Conservation (phyloP, 2,888 invertebrate species). For the Oeneis ivallda region DNA sequence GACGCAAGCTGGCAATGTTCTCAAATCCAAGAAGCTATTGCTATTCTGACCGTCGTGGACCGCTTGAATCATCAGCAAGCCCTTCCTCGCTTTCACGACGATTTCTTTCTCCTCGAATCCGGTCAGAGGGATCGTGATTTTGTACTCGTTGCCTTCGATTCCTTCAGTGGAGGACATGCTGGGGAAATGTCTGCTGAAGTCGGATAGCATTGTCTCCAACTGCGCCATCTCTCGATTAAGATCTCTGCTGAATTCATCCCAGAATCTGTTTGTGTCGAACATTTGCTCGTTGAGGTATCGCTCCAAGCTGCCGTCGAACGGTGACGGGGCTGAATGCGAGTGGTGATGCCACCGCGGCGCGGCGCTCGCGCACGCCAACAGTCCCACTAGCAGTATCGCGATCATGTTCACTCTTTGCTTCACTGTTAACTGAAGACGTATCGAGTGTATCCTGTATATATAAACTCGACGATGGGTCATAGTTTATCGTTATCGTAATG, state of each 20-base stretch:
- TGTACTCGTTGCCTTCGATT: conserved; percentile 57
- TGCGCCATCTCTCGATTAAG: conserved; percentile 53
- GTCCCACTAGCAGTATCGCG: conserved; percentile 48
- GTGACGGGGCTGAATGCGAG: conserved; percentile 30
- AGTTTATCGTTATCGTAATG: conserved; percentile 58
- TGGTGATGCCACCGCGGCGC: conserved; percentile 49
- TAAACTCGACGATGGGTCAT: conserved; percentile 49
- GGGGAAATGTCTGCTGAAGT: conserved; percentile 56
- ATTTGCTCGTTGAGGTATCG: conserved; percentile 49
- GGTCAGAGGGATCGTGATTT: conserved; percentile 52
- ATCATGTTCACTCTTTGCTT: conserved; percentile 48
- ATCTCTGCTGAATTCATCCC: conserved; percentile 44
- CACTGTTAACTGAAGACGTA: conserved; percentile 24
- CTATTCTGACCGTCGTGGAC: conserved; percentile 43
- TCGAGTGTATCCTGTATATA: conserved; percentile 42
- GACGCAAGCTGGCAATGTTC: conserved; percentile 24
- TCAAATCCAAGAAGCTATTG: conserved; percentile 23
- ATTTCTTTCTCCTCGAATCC: conserved; percentile 66
- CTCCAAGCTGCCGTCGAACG: conserved; percentile 40
- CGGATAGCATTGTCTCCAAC: conserved; percentile 54
- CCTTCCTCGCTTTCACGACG: conserved; percentile 63
- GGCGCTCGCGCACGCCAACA: conserved; percentile 55
- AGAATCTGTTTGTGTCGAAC: conserved; percentile 63
- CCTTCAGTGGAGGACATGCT: conserved; percentile 44
- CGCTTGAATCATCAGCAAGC: conserved; percentile 66